Evolutionary conservation across 2,797 vertebrate species (phyloP).

Genomic region (Coreius guichenoti): DNA sequence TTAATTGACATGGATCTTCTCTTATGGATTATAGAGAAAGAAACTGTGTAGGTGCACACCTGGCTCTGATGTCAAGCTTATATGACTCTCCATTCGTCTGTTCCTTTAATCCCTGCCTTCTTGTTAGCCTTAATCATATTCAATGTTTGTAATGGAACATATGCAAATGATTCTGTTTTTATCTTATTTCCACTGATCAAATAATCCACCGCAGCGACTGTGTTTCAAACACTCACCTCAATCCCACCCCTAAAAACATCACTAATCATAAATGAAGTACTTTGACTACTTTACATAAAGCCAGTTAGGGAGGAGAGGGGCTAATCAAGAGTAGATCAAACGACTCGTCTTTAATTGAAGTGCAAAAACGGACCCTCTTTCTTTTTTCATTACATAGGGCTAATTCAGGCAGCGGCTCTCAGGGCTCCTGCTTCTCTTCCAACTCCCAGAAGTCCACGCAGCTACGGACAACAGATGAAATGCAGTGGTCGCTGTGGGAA

Average conservation of each 20-base stretch:
- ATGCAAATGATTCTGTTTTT: slow-evolving; percentile 60
- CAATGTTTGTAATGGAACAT: slow-evolving; percentile 65
- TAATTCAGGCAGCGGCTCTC: slow-evolving; percentile 22
- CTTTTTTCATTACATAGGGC: slow-evolving; percentile 17
- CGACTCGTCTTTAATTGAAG: slow-evolving; percentile 62
- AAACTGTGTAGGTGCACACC: slow-evolving; percentile 49
- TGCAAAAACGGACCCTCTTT: slow-evolving; percentile 57
- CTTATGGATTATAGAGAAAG: slow-evolving; percentile 50
- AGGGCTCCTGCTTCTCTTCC: slow-evolving; percentile 32
- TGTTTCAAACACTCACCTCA: slow-evolving; percentile 58
- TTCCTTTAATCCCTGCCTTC: slow-evolving; percentile 50
- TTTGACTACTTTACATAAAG: slow-evolving; percentile 64
- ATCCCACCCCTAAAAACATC: slow-evolving; percentile 53
- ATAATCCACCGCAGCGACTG: slow-evolving; percentile 57
- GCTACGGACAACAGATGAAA: slow-evolving; percentile 36
- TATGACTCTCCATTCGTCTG: slow-evolving; percentile 32
- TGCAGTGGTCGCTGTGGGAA: slow-evolving; percentile 18
- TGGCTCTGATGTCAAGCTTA: slow-evolving; percentile 58
- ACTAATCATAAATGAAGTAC: slow-evolving; percentile 65
- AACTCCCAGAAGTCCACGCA: slow-evolving; percentile 30
- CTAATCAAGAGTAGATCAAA: slow-evolving; percentile 65
- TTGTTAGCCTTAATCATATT: slow-evolving; percentile 64
- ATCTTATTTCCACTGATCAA: slow-evolving; percentile 63
- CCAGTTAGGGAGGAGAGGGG: slow-evolving; percentile 46
- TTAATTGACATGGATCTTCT: slow-evolving; percentile 61